phyloP scores from a whole-genome alignment of 30 jellyfish, hydroid and myxozoan genomes.

The Turritopsis rubra region DNA sequence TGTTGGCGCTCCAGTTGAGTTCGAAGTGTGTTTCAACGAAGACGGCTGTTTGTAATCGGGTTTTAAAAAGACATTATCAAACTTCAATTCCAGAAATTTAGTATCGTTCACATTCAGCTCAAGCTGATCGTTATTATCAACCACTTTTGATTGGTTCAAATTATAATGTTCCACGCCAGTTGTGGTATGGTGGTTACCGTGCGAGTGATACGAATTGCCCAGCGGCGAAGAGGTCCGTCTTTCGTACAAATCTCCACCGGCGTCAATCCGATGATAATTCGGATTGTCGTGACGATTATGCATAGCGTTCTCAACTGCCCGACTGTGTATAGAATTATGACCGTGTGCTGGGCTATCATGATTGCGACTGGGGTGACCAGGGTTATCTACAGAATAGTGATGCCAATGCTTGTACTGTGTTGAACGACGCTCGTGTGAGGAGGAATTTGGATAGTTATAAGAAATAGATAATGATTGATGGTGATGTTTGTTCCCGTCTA shows the following conservation, averaged over 20 bases:
- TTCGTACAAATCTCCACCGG: background rate
- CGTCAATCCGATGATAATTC: background rate
- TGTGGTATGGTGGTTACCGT: background rate
- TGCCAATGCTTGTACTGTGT: conserved; percentile 13
- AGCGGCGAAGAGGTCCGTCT: background rate
- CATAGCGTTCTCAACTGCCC: background rate
- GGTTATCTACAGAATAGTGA: background rate
- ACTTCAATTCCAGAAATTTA: conserved; percentile 18
- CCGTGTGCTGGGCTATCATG: background rate
- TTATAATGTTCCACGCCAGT: background rate
- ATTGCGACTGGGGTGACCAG: background rate
- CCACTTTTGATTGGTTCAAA: background rate
- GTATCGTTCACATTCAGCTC: background rate
- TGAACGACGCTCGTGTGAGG: conserved; percentile 1
- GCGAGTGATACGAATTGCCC: background rate
- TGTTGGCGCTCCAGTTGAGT: too few species aligned
- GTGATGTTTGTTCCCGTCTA: background rate
- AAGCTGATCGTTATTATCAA: background rate
- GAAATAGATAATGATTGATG: background rate
- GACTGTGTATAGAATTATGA: background rate
- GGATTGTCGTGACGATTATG: background rate
- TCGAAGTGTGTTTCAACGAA: too few species aligned
- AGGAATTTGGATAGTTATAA: background rate
- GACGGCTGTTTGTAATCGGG: conserved; percentile 9
- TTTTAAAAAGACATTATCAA: background rate